A percentile compares a stretch with the other conserved stretches of the same genome.
Conservation (phyloP, 1,140 invertebrate genomes). For the Drosophila sp. region DNA sequence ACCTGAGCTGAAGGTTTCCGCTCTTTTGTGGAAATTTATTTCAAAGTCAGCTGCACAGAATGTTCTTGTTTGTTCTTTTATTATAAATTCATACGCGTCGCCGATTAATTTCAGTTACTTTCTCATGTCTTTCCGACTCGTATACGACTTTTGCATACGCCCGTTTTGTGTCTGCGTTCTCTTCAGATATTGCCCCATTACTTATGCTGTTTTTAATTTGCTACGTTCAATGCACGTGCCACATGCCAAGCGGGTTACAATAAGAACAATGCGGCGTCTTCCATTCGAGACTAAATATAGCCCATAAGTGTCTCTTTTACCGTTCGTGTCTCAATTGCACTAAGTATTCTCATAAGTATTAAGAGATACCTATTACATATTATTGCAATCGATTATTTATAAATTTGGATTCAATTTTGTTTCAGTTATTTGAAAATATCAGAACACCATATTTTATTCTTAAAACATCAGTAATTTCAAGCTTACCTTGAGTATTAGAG, state of each 20-base stretch:
- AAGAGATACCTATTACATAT: background rate
- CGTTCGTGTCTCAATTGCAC: slow-evolving; percentile 7
- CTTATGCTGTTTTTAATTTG: slow-evolving; percentile 78
- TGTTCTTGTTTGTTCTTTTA: slow-evolving; percentile 60
- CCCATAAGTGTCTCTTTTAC: slow-evolving; percentile 16
- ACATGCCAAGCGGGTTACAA: slow-evolving; percentile 11
- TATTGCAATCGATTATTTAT: slow-evolving; percentile 6
- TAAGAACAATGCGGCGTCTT: slow-evolving; percentile 25
- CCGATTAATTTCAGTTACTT: slow-evolving; percentile 76
- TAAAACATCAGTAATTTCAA: too few species aligned
- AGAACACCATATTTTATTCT: too few species aligned
- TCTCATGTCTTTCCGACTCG: slow-evolving; percentile 39
- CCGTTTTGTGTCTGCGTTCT: background rate
- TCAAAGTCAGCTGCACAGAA: slow-evolving; percentile 75
- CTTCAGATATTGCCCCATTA: slow-evolving; percentile 56
- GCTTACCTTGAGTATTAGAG: too few species aligned
- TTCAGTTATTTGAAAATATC: too few species aligned
- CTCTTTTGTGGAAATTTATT: slow-evolving; percentile 65
- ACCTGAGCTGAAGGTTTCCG: slow-evolving; percentile 23
- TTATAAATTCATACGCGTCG: slow-evolving; percentile 79
- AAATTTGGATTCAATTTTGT: too few species aligned
- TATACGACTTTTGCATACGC: slow-evolving; percentile 7
- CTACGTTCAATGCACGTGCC: slow-evolving; percentile 72
- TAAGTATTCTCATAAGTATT: background rate
- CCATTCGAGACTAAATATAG: slow-evolving; percentile 29